Evolutionary conservation across 2,888 invertebrate species (phyloP), one percentile per base, ranked within the genome.

Genomic region (Hololepta plana): DNA sequence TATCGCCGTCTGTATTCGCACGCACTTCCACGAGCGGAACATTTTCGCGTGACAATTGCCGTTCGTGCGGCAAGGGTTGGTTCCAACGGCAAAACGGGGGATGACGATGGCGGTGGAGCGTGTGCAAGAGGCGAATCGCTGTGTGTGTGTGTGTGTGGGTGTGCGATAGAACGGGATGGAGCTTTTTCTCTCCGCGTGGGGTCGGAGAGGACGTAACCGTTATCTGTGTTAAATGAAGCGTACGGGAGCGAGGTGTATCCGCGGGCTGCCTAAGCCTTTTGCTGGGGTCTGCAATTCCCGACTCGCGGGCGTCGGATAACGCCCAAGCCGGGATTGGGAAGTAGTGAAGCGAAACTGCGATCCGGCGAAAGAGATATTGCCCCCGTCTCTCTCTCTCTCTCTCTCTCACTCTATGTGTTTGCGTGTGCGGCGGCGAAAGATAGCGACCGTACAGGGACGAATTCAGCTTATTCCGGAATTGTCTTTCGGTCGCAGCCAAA

Each of bases 191-290:
- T n/a, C n/a, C 48, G 49, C 52, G 55, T 55, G 53, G 55, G 53
- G 51, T 55, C 53, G 54, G 55, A 57, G 40, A 54, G 28, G 55
- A 60, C 59, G 62, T 60, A 62, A 62, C 45, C 44, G 49, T 55
- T 55, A 53, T 54, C 51, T 46, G 41, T 44, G 53, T 53, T 54
- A 55, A 55, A 55, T 55, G 55, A 52, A 53, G 52, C 53, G 53
- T 51, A 51, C 41, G 38, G 26, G 36, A 36, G 44, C 40, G 49
- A 51, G 50, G 51, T 49, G 51, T 49, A 49, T 49, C 43, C 49
- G 44, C 41, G 5, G 5, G 17, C 13, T 45, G 44, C 45, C 45
- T 52, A 51, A 52, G 51, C 51, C 51, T 47, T 50, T 49, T 45
- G 51, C 49, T 46, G 37, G 44, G 43, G 45, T n/a, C 44, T 46